Base-by-base conservation (phyloP, 2,888 invertebrate species). In the Dromius quadrimaculatus region DNA sequence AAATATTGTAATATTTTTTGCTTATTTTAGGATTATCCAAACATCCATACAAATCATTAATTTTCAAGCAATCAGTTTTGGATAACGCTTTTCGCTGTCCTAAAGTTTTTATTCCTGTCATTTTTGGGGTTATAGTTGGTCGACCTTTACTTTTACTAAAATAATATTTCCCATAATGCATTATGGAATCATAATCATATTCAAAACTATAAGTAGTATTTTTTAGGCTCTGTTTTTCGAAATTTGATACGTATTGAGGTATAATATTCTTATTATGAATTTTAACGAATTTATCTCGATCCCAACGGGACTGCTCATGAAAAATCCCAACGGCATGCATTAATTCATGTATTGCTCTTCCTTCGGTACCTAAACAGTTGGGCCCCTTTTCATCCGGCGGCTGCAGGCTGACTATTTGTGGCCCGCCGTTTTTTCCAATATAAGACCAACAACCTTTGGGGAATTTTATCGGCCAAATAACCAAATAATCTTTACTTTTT, bases 311-410 rank as follows among this genome's bases (percentile, higher is more conserved):
- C 76, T 93, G 93, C 77, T 93, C 93, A 78, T 93, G 93, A 81
- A 92, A 92, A 71, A 93, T 89, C 5, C 93, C 92, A n/a, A 92
- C 83, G 0, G 91, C 89, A 77, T 93, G 93, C 87, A 93, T 88
- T 32, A 93, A 80, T 80, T 93, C 93, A 79, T 93, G 93, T 74
- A 92, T 88, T n/a, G 92, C 89, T 72, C 90, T 86, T 0, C 92
- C 91, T 77, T 89, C 88, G 23, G 82, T 86, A 43, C 88, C 89
- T 47, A 90, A 84, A 77, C 90, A 90, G 73, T 90, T 89, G 0
- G 86, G 85, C 11, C 89, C 87, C 1, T 78, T 83, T 8, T 83
- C 80, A 74, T 89, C 88, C 0, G 90, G 89, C 0, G 86, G 84
- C 78, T 89, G 88, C 41, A 93, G 81, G 0, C 91, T 89, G 0